phyloP scores from a whole-genome alignment of 1,140 invertebrate genomes.

The Drosophila baimaii region DNA sequence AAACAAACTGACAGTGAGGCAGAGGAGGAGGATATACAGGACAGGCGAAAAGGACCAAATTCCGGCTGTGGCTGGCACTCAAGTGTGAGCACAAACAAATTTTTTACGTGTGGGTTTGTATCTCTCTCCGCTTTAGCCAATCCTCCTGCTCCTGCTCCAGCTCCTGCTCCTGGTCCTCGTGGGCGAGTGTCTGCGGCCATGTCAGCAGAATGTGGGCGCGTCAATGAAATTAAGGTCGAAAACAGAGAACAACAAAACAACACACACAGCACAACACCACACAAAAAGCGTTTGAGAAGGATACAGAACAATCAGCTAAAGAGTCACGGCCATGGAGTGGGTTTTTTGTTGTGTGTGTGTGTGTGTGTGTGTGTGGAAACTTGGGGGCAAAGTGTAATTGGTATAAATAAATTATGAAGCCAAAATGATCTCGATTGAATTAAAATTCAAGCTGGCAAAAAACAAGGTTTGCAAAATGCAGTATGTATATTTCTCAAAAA shows the following conservation, averaged over 20 bases:
- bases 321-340: constrained; percentile 21
- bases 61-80: constrained; percentile 54
- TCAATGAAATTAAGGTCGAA: constrained; percentile 72
- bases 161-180: background rate
- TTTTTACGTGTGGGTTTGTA: constrained; percentile 55
- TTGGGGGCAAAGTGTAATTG: constrained; percentile 41
- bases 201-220: constrained; percentile 68
- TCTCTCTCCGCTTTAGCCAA: background rate
- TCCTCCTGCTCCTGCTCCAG: too few species aligned
- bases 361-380: constrained; percentile 1
- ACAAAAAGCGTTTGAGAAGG: constrained; percentile 31
- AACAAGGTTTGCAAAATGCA: background rate
- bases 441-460: constrained; percentile 26
- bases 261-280: constrained; percentile 4
- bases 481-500: too few species aligned
- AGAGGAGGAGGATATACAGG: constrained; percentile 18
- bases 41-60: constrained; percentile 32
- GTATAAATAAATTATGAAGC: constrained; percentile 47
- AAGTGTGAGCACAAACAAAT: constrained; percentile 69
- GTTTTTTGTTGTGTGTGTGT: too few species aligned
- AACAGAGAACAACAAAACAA: constrained; percentile 22
- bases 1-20: constrained; percentile 73
- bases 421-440: constrained; percentile 44
- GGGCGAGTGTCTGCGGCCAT: constrained; percentile 40
- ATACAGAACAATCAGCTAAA: constrained; percentile 52